Evolutionary conservation across 2,797 vertebrate genomes (phyloP), one percentile per base, ranked within the genome.

Genomic region (Stomatorhinus walkeri): DNA sequence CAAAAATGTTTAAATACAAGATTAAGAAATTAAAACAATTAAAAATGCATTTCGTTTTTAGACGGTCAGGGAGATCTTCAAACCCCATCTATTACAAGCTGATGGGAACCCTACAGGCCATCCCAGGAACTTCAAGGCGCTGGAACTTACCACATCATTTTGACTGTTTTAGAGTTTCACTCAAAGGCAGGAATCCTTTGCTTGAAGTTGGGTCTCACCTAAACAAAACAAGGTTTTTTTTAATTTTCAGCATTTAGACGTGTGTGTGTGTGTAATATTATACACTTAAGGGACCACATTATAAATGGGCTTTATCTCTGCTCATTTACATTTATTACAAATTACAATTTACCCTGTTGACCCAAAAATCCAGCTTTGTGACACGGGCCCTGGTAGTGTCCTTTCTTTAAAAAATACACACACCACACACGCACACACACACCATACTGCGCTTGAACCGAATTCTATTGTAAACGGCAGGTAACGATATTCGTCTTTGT

Each of bases 91-190:
- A 79, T 43, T 79, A 79, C 72, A 79, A 14, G 36, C 32, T 43
- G 4, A 16, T 19, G 72, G 72, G 72, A 36, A 1, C 32, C 16
- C 72, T 43, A 19, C 12, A 79, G 14, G 32, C 72, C 5, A 79
- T 19, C 72, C 72, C 2, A 43, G 72, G 72, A 7, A 79, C 16
- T 43, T 16, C 72, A 79, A 43, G 36, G 72, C 14, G 14, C 49
- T 12, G 32, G 12, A 7, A 85, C 88, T 88, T 88, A 88, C 88
- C 88, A 7, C 64, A 19, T 85, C 88, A 88, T 88, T 85, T 85
- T 88, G 88, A 19, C 43, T n/a, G 10, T 54, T 56, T 85, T 56
- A 48, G 32, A 85, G 36, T 64, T 52, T 28, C 84, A 54, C 49
- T 28, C 48, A n/a, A 54, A 59, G 72, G 32, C 49, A 81, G 72